Evolutionary conservation across 2,113 vertebrate species (phyloP).

Genomic region (Seriola quinqueradiata): DNA sequence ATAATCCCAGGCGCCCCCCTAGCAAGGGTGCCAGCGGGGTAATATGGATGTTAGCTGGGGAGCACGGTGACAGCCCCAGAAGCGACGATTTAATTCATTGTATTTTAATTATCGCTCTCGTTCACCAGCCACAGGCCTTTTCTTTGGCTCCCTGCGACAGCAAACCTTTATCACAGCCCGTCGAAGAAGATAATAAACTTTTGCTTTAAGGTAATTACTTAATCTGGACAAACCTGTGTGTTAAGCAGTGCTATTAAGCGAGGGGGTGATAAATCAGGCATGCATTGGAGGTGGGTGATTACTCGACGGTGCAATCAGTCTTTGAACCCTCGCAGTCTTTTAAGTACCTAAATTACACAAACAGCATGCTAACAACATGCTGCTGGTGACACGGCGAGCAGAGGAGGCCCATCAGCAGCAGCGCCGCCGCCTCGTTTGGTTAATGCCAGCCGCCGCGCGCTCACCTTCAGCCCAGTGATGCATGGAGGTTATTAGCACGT

Average conservation of each 20-base stretch:
- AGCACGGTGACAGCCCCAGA: constrained; percentile 71
- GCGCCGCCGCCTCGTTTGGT: constrained; percentile 68
- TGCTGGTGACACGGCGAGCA: constrained; percentile 14
- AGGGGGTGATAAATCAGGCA: constrained; percentile 91
- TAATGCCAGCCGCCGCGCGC: constrained; percentile 78
- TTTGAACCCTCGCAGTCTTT: constrained; percentile 86
- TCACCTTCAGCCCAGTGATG: constrained; percentile 86
- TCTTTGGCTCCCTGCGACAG: constrained; percentile 70
- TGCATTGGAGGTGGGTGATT: constrained; percentile 88
- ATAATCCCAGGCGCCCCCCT: constrained; percentile 77
- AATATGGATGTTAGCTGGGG: constrained; percentile 82
- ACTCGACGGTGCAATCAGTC: constrained; percentile 88
- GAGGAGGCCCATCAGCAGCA: constrained; percentile 43
- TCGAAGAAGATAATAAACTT: constrained; percentile 95
- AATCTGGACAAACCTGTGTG: constrained; percentile 97
- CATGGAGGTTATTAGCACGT: constrained; percentile 90
- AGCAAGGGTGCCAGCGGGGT: constrained; percentile 71
- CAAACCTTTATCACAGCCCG: constrained; percentile 86
- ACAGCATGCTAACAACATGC: constrained; percentile 90
- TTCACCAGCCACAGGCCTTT: constrained; percentile 56
- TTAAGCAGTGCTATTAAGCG: constrained; percentile 95
- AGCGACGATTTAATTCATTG: constrained; percentile 81
- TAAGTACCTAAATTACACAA: constrained; percentile 90
- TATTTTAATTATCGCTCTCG: constrained; percentile 84
- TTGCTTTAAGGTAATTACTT: constrained; percentile 98